Conservation (phyloP, 1,140 invertebrate genomes). For the Prorops nasuta region DNA sequence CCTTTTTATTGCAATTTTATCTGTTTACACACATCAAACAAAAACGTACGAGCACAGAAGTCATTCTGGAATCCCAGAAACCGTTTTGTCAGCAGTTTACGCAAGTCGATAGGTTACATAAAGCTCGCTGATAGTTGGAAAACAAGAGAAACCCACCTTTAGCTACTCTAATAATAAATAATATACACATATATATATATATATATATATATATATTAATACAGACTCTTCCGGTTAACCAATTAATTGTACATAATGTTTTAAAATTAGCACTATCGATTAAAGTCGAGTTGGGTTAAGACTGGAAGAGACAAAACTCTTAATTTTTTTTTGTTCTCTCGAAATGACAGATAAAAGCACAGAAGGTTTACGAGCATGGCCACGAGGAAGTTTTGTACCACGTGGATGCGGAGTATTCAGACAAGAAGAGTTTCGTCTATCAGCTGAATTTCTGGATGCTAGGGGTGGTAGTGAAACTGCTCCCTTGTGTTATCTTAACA, state of each 20-base stretch:
- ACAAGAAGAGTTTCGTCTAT: constrained; percentile 60
- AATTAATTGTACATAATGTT: neutral
- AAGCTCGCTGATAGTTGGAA: neutral
- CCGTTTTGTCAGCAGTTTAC: neutral
- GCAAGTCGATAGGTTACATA: neutral
- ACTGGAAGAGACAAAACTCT: neutral
- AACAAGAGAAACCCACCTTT: no score
- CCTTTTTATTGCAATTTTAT: no score
- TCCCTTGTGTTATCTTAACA: constrained; percentile 82
- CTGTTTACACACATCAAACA: no score
- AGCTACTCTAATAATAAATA: neutral
- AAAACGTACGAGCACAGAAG: no score
- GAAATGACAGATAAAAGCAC: constrained; percentile 28
- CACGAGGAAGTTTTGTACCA: constrained; percentile 29
- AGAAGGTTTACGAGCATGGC: constrained; percentile 28
- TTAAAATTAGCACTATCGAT: neutral
- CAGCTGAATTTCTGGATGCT: constrained; percentile 87
- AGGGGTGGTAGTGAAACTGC: constrained; percentile 78
- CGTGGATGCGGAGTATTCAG: constrained; percentile 34
- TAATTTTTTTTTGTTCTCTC: neutral
- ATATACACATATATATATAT: neutral
- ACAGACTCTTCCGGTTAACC: neutral
- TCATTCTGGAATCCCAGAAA: neutral
- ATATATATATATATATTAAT: neutral
- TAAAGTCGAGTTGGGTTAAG: neutral